Evolutionary conservation across 2,888 invertebrate genomes (phyloP).

Genomic region (Zaprionus bogoriensis): DNA sequence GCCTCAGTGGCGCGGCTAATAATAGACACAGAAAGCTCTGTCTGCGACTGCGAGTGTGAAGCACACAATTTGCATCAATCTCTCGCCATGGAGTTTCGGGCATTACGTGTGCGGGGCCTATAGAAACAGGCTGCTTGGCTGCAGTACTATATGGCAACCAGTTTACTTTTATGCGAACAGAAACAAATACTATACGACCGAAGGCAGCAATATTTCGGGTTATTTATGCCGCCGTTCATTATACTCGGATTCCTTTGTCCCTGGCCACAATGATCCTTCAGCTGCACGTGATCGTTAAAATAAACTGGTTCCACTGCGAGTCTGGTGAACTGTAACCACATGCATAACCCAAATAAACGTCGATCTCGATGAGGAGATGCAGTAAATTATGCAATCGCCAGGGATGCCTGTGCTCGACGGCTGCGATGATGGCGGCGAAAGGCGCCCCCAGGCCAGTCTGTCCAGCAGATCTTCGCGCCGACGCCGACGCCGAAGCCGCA

Average conservation of each 20-base stretch:
- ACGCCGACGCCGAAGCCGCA: too few species aligned
- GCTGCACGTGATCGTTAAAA: conserved; percentile 23
- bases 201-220: conserved; percentile 3
- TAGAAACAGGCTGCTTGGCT: neutral
- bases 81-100: neutral
- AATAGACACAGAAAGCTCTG: neutral
- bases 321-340: conserved; percentile 11
- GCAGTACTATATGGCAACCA: neutral
- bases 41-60: neutral
- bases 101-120: neutral
- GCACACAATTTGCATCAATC: neutral
- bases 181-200: neutral
- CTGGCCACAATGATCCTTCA: conserved; percentile 31
- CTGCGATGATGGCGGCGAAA: conserved; percentile 43
- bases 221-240: too few species aligned
- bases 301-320: conserved; percentile 38
- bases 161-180: neutral
- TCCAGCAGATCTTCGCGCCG: conserved; percentile 59
- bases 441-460: conserved; percentile 58
- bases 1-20: neutral
- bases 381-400: conserved; percentile 70
- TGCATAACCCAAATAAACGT: conserved; percentile 67
- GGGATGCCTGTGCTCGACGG: conserved; percentile 24
- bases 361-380: conserved; percentile 66
- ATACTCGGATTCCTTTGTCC: conserved; percentile 1